Evolutionary conservation across 1,140 invertebrate species (phyloP).

Genomic region (Aphis craccivora): DNA sequence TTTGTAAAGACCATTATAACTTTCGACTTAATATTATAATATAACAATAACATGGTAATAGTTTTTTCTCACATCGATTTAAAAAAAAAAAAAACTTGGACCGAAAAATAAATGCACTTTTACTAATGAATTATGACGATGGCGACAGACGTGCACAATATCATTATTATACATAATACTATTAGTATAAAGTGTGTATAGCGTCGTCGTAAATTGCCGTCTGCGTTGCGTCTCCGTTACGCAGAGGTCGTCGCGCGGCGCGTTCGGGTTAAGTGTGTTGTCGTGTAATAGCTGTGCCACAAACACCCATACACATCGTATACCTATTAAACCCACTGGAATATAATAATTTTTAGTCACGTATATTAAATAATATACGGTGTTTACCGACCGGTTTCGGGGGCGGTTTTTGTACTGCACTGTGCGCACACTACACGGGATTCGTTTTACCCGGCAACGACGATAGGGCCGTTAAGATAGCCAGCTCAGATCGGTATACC

Average conservation of each 20-base stretch:
- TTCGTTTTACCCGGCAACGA: constrained; percentile 1
- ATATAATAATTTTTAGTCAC: not conserved
- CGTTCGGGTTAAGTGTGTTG: not conserved
- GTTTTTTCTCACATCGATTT: no score
- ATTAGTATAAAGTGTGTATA: not conserved
- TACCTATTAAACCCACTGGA: not conserved
- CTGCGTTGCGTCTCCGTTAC: not conserved
- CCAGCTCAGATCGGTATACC: not conserved
- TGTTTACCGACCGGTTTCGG: constrained; percentile 8
- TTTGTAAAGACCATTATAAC: no score
- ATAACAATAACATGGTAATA: no score
- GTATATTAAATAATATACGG: not conserved
- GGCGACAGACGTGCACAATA: not conserved
- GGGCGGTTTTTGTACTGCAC: not conserved
- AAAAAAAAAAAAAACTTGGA: no score
- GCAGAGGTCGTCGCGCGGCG: not conserved
- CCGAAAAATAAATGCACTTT: not conserved
- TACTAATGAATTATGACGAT: not conserved
- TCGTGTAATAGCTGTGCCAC: not conserved
- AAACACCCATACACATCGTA: not conserved
- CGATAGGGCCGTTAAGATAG: not conserved
- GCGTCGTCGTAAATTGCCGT: not conserved
- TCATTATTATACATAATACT: not conserved
- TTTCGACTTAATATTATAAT: no score
- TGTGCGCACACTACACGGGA: not conserved